These are phyloP conservation scores for Aplidium turbinatum DNA, from an alignment of 23 tunicate species.

Conservation along the genomic window DNA sequence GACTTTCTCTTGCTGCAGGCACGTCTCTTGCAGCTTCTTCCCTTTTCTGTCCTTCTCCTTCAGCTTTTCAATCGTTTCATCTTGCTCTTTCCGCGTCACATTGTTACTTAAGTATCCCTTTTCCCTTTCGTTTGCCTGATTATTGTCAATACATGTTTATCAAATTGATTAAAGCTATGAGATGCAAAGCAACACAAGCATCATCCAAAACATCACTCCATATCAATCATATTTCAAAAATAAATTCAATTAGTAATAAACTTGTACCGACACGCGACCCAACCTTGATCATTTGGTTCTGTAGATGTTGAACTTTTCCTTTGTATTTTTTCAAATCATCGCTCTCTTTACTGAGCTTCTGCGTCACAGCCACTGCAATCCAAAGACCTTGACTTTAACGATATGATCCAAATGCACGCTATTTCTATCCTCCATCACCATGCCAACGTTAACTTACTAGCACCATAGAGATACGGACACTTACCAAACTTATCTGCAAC, in stretches of 20 bases:
- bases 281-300: constrained; percentile 87
- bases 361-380: constrained; percentile 65
- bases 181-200: too few species aligned
- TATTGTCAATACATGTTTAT: too few species aligned
- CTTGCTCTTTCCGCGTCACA: constrained; percentile 37
- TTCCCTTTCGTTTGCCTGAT: constrained; percentile 90
- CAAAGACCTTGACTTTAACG: neutral
- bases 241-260: neutral
- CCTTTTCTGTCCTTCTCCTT: constrained; percentile 56
- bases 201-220: too few species aligned
- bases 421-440: too few species aligned
- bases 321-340: constrained; percentile 79
- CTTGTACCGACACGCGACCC: neutral
- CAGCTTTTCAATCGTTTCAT: constrained; percentile 19
- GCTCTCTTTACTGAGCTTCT: constrained; percentile 56
- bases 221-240: too few species aligned
- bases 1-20: constrained; percentile 86
- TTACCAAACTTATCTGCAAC: constrained; percentile 88
- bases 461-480: neutral
- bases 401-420: too few species aligned
- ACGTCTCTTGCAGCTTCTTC: constrained; percentile 73
- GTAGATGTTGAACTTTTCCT: constrained; percentile 85
- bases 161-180: too few species aligned
- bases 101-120: constrained; percentile 56
- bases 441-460: too few species aligned